Conservation (phyloP, 2,797 vertebrate genomes). For the Aselliscus stoliczkanus region DNA sequence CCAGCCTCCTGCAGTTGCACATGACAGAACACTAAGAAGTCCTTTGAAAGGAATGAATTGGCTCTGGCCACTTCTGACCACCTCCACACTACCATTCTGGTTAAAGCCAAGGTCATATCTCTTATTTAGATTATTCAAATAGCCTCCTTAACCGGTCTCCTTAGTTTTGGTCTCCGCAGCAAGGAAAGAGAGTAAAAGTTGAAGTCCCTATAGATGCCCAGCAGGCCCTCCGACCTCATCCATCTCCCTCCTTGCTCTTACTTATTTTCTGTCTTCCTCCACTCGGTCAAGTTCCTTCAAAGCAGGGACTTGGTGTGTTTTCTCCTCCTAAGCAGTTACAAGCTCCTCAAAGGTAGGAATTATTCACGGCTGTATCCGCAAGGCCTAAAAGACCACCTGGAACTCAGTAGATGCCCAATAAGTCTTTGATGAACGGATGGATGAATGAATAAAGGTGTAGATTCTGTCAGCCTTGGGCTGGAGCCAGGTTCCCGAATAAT, state of each 20-base stretch:
- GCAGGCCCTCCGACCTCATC: neutral
- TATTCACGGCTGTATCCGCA: neutral
- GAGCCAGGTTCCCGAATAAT: neutral
- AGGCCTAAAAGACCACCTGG: neutral
- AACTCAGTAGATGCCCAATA: neutral
- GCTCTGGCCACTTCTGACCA: neutral
- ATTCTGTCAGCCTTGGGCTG: neutral
- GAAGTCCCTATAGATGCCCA: neutral
- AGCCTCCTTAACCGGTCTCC: neutral
- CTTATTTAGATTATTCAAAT: neutral
- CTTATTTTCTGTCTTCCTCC: neutral
- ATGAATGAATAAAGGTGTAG: no score
- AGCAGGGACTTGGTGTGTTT: neutral
- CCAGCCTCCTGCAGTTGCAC: neutral
- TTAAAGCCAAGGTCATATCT: neutral
- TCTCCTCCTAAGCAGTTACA: neutral
- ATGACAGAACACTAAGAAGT: neutral
- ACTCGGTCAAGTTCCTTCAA: neutral
- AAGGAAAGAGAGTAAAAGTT: neutral
- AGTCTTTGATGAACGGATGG: neutral
- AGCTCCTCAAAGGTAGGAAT: neutral
- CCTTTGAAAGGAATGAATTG: neutral
- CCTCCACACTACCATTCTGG: fast-evolving
- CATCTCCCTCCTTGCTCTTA: neutral
- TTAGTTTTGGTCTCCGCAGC: neutral